phyloP scores from a whole-genome alignment of 2,888 invertebrate genomes.

The Microchrysa polita region DNA sequence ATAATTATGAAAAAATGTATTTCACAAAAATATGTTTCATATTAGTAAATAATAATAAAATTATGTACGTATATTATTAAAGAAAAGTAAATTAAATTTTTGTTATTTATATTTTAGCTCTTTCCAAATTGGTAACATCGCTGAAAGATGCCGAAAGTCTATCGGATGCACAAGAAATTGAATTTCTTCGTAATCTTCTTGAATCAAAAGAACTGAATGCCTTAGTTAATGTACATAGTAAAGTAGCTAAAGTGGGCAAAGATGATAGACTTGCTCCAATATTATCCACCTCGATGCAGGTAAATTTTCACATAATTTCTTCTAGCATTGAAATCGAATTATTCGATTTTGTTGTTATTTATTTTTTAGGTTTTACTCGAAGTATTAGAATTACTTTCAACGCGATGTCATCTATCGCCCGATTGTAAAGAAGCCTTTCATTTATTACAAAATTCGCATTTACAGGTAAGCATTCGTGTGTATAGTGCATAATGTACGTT shows the following conservation, averaged over 20 bases:
- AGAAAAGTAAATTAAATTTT: no score
- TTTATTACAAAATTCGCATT: constrained; percentile 84
- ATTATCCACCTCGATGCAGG: constrained; percentile 85
- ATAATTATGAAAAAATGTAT: no score
- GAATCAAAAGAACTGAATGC: constrained; percentile 90
- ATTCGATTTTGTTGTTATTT: no score
- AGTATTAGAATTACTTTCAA: constrained; percentile 80
- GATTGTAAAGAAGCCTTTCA: constrained; percentile 83
- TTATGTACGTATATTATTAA: no score
- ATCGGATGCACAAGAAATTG: constrained; percentile 85
- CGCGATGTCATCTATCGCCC: constrained; percentile 73
- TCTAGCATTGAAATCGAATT: not conserved
- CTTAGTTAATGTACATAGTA: constrained; percentile 89
- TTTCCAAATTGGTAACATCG: constrained; percentile 82
- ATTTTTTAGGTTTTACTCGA: constrained; percentile 73
- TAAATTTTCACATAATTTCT: constrained; percentile 55
- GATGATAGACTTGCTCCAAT: constrained; percentile 87
- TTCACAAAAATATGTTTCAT: no score
- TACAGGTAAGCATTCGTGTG: constrained; percentile 80
- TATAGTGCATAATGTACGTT: no score
- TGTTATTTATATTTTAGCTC: no score
- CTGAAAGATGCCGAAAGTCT: constrained; percentile 81
- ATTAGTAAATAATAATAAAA: no score
- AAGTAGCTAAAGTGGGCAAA: constrained; percentile 83
- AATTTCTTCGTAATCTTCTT: constrained; percentile 83